phyloP scores from a whole-genome alignment of 2,797 vertebrate species.

The Cirrhinus molitorella region DNA sequence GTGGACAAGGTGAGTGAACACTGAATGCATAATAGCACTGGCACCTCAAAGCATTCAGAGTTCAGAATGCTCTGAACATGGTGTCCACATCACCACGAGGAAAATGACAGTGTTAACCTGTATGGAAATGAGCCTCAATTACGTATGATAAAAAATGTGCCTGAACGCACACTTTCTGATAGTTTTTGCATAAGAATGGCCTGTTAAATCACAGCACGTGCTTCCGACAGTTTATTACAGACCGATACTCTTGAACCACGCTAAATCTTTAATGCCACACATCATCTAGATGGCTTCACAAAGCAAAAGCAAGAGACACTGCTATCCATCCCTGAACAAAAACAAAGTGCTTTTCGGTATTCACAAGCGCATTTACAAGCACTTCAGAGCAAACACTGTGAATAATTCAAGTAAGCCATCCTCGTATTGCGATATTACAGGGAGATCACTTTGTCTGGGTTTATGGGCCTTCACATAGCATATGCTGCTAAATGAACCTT shows the following conservation, averaged over 20 bases:
- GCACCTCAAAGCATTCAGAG: constrained; percentile 10
- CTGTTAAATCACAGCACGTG: not conserved
- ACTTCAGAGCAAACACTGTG: constrained; percentile 36
- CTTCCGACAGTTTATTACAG: constrained; percentile 30
- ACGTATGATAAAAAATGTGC: constrained; percentile 18
- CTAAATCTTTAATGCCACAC: constrained; percentile 40
- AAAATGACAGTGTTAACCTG: constrained; percentile 32
- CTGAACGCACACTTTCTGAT: not conserved
- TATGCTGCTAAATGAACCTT: constrained; percentile 36
- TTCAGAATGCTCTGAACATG: constrained; percentile 30
- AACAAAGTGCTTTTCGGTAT: constrained; percentile 30
- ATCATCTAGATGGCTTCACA: constrained; percentile 28
- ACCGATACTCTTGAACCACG: not conserved
- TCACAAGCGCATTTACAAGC: constrained; percentile 41
- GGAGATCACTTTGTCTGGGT: constrained; percentile 6
- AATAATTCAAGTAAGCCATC: constrained; percentile 42
- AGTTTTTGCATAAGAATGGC: constrained; percentile 20
- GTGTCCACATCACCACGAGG: not conserved
- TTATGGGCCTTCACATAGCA: constrained; percentile 30
- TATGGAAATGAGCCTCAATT: constrained; percentile 26
- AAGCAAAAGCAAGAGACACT: constrained; percentile 11
- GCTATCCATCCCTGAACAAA: constrained; percentile 38
- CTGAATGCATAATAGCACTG: constrained; percentile 2
- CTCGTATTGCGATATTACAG: constrained; percentile 14
- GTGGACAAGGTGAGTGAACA: constrained; percentile 23